Evolutionary conservation across 2,113 vertebrate species (phyloP).

Genomic region (Pao palembangensis): DNA sequence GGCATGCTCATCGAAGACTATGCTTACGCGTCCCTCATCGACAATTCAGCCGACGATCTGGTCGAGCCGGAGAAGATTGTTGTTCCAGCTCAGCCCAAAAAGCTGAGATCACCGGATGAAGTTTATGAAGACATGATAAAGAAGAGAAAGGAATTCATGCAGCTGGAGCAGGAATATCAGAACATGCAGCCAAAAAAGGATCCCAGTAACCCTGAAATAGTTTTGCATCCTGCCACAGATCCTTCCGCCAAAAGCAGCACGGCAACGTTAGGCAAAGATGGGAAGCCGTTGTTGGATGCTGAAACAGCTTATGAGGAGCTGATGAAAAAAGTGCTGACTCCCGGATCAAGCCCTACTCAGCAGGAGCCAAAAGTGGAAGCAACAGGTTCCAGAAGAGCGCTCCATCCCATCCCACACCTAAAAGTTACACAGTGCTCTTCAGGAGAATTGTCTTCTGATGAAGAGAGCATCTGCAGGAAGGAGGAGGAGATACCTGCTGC

Average conservation of each 20-base stretch:
- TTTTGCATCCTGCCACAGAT: conserved; percentile 82
- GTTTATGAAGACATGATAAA: conserved; percentile 87
- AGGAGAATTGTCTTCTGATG: conserved; percentile 87
- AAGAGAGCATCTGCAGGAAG: conserved; percentile 77
- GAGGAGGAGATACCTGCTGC: conserved; percentile 64
- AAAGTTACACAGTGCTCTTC: conserved; percentile 97
- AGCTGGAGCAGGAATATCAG: conserved; percentile 83
- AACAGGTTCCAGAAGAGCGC: conserved; percentile 73
- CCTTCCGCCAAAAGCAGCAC: conserved; percentile 72
- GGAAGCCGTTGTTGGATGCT: conserved; percentile 86
- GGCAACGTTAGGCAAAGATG: conserved; percentile 77
- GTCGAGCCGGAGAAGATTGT: conserved; percentile 75
- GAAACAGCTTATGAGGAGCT: conserved; percentile 91
- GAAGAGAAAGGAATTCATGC: conserved; percentile 78
- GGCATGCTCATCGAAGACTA: conserved; percentile 97
- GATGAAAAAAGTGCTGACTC: conserved; percentile 85
- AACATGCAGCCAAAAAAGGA: conserved; percentile 76
- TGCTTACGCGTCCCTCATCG: conserved; percentile 89
- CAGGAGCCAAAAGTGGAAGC: conserved; percentile 59
- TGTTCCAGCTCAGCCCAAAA: conserved; percentile 78
- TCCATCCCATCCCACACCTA: conserved; percentile 92
- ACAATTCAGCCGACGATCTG: conserved; percentile 75
- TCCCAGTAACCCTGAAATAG: conserved; percentile 80
- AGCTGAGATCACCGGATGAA: conserved; percentile 80
- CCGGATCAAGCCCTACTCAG: conserved; percentile 85